Evolutionary conservation across 2,113 vertebrate species (phyloP).

Genomic region (Cyanocitta stelleri): DNA sequence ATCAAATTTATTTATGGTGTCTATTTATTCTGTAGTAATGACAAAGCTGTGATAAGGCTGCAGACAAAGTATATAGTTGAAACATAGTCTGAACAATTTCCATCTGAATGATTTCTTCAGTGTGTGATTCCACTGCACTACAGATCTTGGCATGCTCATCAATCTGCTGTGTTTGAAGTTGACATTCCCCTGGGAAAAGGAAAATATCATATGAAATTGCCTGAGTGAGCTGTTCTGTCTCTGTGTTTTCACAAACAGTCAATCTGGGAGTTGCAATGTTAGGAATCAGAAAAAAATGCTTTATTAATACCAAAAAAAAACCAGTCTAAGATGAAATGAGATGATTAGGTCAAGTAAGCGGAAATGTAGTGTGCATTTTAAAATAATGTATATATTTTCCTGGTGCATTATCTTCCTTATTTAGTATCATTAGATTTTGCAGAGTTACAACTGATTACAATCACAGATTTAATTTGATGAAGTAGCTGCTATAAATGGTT

Average conservation of each 20-base stretch:
- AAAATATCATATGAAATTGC: constrained; percentile 8
- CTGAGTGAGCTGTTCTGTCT: background rate
- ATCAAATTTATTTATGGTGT: background rate
- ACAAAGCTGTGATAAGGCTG: background rate
- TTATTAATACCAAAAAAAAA: background rate
- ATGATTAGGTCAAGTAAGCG: background rate
- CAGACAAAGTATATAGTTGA: background rate
- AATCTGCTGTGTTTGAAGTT: background rate
- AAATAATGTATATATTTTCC: background rate
- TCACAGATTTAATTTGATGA: background rate
- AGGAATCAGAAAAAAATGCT: background rate
- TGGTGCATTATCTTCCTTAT: background rate
- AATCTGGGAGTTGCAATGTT: background rate
- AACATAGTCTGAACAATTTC: background rate
- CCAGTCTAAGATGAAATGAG: background rate
- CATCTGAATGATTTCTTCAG: background rate
- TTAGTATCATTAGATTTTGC: background rate
- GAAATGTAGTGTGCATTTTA: background rate
- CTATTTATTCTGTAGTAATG: background rate
- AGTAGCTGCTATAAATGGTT: background rate
- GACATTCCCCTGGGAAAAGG: background rate
- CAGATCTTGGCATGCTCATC: background rate
- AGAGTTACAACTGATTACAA: background rate
- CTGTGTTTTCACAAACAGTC: background rate
- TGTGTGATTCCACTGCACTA: background rate